Evolutionary conservation across 2,113 vertebrate species (phyloP), one percentile per base, ranked within the genome.

Genomic region (Myiopsitta monachus): DNA sequence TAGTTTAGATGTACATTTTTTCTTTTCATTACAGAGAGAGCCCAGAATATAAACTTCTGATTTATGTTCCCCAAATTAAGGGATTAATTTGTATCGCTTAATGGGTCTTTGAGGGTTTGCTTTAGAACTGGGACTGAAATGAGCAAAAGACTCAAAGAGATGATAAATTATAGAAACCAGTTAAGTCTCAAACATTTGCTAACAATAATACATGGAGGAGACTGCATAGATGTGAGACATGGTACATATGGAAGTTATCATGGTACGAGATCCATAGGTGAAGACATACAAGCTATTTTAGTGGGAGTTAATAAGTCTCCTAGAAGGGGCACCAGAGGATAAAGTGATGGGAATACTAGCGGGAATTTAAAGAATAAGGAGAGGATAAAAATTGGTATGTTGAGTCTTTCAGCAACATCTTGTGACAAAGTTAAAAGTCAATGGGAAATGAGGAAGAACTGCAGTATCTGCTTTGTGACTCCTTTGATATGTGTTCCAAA

Each of bases 71-170:
- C 41, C 12, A 66, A 68, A 17, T 16, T 16, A 80, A 73, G 11
- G 4, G 15, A 68, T 76, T 80, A 2, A 41, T 82, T 82, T 90
- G 10, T 16, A 23, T 36, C 39, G 23, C 10, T 10, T 64, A 63
- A 73, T 57, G 44, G 66, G 77, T 9, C 24, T 94, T 59, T 73
- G 22, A 7, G 26, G 5, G 1, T n/a, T 69, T 76, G 11, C 18
- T 83, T 87, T 36, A 70, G 67, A 76, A 83, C 14, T 55, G 18
- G 9, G 24, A 84, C 44, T 36, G 36, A 86, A 79, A 66, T 0
- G 1, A 3, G 0, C 2, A 61, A 55, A 64, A 87, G 26, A 38
- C 33, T 75, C 10, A 63, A 93, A 78, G 5, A 1, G 0, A 44
- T 61, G 43, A 30, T 18, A 69, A 61, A 33, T 55, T 68, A 22